These are phyloP conservation scores for Gonatopus flavifemur DNA, from an alignment of 1,140 invertebrate genomes.

Conservation along the genomic window DNA sequence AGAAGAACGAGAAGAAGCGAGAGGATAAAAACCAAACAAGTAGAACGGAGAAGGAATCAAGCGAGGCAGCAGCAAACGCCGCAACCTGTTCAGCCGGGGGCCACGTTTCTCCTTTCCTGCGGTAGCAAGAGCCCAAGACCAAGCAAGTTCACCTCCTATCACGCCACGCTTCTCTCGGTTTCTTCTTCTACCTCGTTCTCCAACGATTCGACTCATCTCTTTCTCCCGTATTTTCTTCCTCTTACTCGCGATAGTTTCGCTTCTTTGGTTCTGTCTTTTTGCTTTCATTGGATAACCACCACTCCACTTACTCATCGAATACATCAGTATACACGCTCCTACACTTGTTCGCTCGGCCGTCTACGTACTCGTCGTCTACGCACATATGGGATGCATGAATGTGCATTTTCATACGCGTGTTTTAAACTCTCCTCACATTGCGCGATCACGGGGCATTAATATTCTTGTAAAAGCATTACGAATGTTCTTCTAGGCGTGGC, in stretches of 20 bases:
- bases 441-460: conserved; percentile 36
- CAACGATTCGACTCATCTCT: no score
- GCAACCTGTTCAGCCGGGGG: conserved; percentile 48
- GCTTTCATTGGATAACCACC: no score
- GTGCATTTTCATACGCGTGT: no score
- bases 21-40: no score
- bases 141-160: no score
- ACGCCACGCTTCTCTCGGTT: conserved; percentile 21
- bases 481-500: conserved; percentile 34
- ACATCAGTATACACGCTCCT: no score
- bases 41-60: no score
- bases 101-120: conserved; percentile 49
- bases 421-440: conserved; percentile 24
- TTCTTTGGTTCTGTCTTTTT: no score
- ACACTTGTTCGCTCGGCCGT: neutral
- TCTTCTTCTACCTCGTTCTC: conserved; percentile 5
- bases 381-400: no score
- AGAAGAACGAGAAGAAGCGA: conserved; percentile 1
- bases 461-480: conserved; percentile 34
- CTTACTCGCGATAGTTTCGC: no score
- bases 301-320: no score
- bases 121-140: conserved; percentile 42
- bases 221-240: neutral
- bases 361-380: neutral
- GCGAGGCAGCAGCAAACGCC: conserved; percentile 24